phyloP scores from a whole-genome alignment of 2,113 vertebrate genomes.

The Ovis aries region ARS-UI_Ramb_v3.0 NC_056057.1:109529001-109529500 shows the following conservation, averaged over 20 bases:
- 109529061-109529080: background rate
- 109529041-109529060: background rate
- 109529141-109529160: background rate
- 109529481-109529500: too few relatives aligned
- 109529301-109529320: too few relatives aligned
- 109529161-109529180: background rate
- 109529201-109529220: background rate
- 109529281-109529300: background rate
- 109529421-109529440: too few relatives aligned
- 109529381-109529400: too few relatives aligned
- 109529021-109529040: background rate
- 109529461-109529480: too few relatives aligned
- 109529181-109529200: background rate
- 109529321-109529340: too few relatives aligned
- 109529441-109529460: too few relatives aligned
- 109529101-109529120: background rate
- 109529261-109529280: background rate
- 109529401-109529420: too few relatives aligned
- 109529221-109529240: background rate
- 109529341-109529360: accelerated
- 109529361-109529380: too few relatives aligned
- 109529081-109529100: background rate
- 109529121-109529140: background rate
- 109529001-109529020: background rate
- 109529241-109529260: background rate